Base-by-base conservation (phyloP, 2,113 vertebrate species). In the Trematocara macrostoma region DNA sequence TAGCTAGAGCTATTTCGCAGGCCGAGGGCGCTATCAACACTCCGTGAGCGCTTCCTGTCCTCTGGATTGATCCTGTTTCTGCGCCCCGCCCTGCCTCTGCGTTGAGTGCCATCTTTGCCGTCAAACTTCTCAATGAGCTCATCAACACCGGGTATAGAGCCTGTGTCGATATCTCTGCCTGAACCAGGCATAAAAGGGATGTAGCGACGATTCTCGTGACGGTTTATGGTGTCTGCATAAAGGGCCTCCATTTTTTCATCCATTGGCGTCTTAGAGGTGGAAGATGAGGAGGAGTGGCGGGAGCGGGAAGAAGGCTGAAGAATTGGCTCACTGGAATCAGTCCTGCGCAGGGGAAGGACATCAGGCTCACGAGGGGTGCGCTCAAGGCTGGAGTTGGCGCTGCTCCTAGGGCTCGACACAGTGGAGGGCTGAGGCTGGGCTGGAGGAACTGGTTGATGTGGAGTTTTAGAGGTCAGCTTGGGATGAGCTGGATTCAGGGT, bases 111-210 rank as follows among this genome's bases (percentile, higher is more conserved):
- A 5, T 96, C 91, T 88, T 96, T 98, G 34, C 92, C 95, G 52
- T 99, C 98, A 93, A 99, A 99, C 76, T 98, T 99, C 53, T 97
- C 97, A 87, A 99, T 99, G 3, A 99, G 94, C 85, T 99, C 96
- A 84, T 99, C 98, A 1, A 99, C 97, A 2, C 95, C 97, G 3
- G 97, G 97, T 79, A 98, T 97, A 2, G 98, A 97, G 3, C 97
- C 98, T 0, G 97, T 99, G 89, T 99, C 98, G 3, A 99, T 99
- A 84, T 99, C 98, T 76, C 98, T 96, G 16, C 99, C 98, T 0
- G 99, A 99, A 52, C 99, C 99, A 0, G 99, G 97, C 78, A 96
- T 52, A 94, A 99, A 99, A 1, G 98, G 99, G 55, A 99, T 98
- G 61, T 99, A 99, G 34, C 99, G 97, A 18, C 98, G 96, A 85